Percentiles rank a stretch among this genome's conserved stretches.
These are phyloP conservation scores for Falcaria lacertinaria DNA, from an alignment of 2,888 invertebrate genomes.

Conservation along the genomic window DNA sequence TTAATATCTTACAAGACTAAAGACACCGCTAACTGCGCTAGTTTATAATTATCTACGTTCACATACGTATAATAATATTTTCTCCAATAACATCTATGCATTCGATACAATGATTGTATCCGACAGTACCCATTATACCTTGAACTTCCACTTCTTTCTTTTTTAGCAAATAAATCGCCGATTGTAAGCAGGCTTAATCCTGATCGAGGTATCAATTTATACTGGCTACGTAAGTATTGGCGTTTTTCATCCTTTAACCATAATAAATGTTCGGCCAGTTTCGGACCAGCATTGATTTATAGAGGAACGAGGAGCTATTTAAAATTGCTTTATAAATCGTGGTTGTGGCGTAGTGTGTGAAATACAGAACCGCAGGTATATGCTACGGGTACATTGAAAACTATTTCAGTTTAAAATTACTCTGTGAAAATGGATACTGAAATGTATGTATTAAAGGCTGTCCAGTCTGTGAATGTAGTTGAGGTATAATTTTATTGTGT, in stretches of 20 bases:
- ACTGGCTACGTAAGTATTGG: conserved; percentile 28
- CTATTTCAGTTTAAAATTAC: neutral
- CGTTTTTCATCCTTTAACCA: conserved; percentile 48
- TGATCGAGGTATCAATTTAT: conserved; percentile 13
- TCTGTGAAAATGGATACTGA: neutral
- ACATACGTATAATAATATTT: too few relatives aligned
- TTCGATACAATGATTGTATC: conserved; percentile 4
- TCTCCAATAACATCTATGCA: neutral
- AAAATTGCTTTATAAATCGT: conserved; percentile 42
- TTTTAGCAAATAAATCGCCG: neutral
- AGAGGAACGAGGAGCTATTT: conserved; percentile 31
- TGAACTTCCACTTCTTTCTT: neutral
- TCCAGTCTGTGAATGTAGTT: neutral
- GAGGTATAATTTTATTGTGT: too few relatives aligned
- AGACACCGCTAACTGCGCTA: too few relatives aligned
- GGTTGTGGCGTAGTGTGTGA: neutral
- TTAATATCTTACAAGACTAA: too few relatives aligned
- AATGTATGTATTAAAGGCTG: neutral
- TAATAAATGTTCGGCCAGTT: conserved; percentile 54
- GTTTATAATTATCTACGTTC: too few relatives aligned
- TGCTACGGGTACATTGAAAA: neutral
- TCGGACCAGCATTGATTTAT: conserved; percentile 53
- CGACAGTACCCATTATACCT: neutral
- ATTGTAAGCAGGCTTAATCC: conserved; percentile 10
- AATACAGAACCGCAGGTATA: neutral